These are phyloP conservation scores for Ferdinandea cuprea DNA, from an alignment of 2,888 invertebrate species.

Conservation along the genomic window DNA sequence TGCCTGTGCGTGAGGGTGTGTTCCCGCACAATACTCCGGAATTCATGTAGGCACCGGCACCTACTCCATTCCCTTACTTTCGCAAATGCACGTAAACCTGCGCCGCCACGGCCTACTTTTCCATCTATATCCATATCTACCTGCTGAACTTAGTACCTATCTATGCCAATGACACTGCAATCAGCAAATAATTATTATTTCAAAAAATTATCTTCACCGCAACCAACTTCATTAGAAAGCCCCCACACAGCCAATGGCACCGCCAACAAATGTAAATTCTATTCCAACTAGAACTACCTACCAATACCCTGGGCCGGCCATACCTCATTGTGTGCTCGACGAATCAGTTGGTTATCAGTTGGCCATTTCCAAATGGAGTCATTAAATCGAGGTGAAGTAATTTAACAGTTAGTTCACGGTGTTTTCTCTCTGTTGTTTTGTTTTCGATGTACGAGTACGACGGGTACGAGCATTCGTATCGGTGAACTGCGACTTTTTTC, in stretches of 20 bases:
- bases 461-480: not conserved
- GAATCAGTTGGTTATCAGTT: constrained; percentile 39
- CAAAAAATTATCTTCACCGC: constrained; percentile 27
- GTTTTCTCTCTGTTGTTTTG: constrained; percentile 17
- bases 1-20: too few relatives aligned
- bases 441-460: not conserved
- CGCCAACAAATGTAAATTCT: not conserved
- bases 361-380: constrained; percentile 36
- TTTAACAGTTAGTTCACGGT: constrained; percentile 44
- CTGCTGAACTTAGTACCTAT: constrained; percentile 35
- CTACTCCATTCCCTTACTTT: too few relatives aligned
- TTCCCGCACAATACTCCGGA: too few relatives aligned
- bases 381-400: constrained; percentile 49
- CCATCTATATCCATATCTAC: not conserved
- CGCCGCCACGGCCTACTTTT: too few relatives aligned
- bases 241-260: not conserved
- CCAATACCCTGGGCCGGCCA: not conserved
- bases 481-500: not conserved
- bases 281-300: constrained; percentile 4
- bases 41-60: too few relatives aligned
- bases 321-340: not conserved
- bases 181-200: constrained; percentile 33
- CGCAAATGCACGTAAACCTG: too few relatives aligned
- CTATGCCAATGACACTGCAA: constrained; percentile 55
- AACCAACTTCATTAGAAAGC: constrained; percentile 53